Percentiles rank a stretch among this genome's conserved stretches.
phyloP scores from a whole-genome alignment of 2,888 invertebrate species.

The Hirtodrosophila cameraria region DNA sequence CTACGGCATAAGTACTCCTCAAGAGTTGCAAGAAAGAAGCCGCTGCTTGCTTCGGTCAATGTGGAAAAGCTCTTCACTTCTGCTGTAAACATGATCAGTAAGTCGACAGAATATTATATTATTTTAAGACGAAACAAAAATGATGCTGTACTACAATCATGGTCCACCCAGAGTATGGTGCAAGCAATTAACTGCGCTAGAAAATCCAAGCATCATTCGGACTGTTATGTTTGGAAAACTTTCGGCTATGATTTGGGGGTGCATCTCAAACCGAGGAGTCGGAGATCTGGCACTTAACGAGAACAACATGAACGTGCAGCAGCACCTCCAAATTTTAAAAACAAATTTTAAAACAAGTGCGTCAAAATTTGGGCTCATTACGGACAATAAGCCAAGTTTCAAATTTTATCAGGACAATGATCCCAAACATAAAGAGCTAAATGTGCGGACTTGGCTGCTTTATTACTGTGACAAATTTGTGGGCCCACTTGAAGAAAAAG shows the following conservation, averaged over 20 bases:
- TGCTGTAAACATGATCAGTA: background rate
- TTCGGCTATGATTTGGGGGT: conserved; percentile 11
- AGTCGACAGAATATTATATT: background rate
- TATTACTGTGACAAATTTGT: too few species aligned
- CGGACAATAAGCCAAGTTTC: too few species aligned
- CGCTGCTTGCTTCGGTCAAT: background rate
- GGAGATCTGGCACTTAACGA: background rate
- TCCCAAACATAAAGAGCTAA: too few species aligned
- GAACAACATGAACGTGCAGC: background rate
- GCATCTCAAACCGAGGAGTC: background rate
- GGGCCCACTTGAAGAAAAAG: too few species aligned
- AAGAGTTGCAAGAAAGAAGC: conserved; percentile 1
- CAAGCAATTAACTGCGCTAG: background rate
- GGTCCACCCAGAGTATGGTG: conserved; percentile 11
- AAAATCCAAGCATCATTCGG: conserved; percentile 3
- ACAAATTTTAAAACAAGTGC: background rate
- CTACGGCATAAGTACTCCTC: background rate
- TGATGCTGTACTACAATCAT: conserved; percentile 10
- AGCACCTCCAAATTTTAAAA: background rate
- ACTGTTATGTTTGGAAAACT: conserved; percentile 10
- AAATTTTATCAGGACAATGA: too few species aligned
- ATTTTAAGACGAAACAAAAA: too few species aligned
- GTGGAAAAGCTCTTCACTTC: background rate
- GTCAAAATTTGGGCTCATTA: background rate
- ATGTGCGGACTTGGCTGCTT: too few species aligned